Conservation (phyloP, 2,113 vertebrate genomes). For the Thalassarche chlororhynchos region DNA sequence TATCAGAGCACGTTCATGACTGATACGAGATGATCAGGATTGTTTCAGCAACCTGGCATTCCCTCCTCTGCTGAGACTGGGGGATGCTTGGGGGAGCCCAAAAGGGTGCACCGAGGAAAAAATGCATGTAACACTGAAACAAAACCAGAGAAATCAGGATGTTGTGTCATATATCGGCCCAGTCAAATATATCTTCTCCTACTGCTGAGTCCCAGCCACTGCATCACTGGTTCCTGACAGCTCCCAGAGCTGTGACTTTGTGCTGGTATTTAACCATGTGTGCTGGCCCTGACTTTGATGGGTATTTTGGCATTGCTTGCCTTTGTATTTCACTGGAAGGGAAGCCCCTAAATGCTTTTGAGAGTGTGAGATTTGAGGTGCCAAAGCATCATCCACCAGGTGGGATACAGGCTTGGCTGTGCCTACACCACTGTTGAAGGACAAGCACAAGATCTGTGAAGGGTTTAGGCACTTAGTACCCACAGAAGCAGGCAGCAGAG, state of each 20-base stretch:
- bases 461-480: background rate
- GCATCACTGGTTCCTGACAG: background rate
- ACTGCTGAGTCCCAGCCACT: background rate
- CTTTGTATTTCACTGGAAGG: background rate
- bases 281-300: background rate
- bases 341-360: background rate
- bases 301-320: background rate
- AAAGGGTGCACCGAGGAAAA: background rate
- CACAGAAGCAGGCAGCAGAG: background rate
- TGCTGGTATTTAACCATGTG: background rate
- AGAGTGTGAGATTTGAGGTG: background rate
- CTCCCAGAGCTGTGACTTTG: background rate
- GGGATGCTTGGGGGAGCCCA: background rate
- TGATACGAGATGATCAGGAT: fast-evolving
- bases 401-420: background rate
- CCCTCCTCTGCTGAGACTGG: background rate
- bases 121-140: background rate
- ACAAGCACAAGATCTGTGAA: background rate
- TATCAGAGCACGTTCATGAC: fast-evolving
- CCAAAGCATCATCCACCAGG: background rate
- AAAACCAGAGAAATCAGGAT: background rate
- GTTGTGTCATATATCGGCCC: background rate
- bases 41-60: background rate
- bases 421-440: background rate
- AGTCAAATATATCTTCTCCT: background rate